Conservation (phyloP, 2,888 invertebrate genomes). For the Notocelia uddmanniana region DNA sequence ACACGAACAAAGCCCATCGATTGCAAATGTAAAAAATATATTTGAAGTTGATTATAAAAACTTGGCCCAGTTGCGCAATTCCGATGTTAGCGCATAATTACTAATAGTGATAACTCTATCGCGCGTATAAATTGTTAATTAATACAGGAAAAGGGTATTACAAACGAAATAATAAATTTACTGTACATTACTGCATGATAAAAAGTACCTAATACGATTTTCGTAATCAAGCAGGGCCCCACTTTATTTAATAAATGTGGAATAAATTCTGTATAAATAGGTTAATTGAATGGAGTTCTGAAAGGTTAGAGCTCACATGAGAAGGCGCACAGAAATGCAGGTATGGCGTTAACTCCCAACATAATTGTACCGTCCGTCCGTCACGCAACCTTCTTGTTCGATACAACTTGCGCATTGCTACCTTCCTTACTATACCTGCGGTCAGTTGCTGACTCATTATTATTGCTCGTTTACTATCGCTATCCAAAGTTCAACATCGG, state of each 20-base stretch:
- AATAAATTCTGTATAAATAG: conserved; percentile 19
- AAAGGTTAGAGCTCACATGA: conserved; percentile 49
- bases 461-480: not conserved
- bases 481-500: conserved; percentile 6
- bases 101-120: conserved; percentile 32
- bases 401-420: conserved; percentile 42
- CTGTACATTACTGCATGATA: not conserved
- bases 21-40: conserved; percentile 27
- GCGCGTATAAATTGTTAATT: conserved; percentile 6
- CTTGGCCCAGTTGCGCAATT: not conserved
- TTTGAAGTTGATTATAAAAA: conserved; percentile 19
- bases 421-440: not conserved
- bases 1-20: conserved; percentile 25
- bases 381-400: conserved; percentile 50
- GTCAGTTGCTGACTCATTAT: conserved; percentile 29
- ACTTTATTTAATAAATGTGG: not conserved
- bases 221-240: not conserved
- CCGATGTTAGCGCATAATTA: conserved; percentile 18
- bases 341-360: conserved; percentile 47
- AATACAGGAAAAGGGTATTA: conserved; percentile 11
- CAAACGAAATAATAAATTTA: conserved; percentile 13
- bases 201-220: not conserved
- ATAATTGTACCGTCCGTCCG: conserved; percentile 47
- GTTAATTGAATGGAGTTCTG: conserved; percentile 46
- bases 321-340: conserved; percentile 47